These are phyloP conservation scores for Florisuga fusca DNA, from an alignment of 2,797 vertebrate species.

Conservation along the genomic window DNA sequence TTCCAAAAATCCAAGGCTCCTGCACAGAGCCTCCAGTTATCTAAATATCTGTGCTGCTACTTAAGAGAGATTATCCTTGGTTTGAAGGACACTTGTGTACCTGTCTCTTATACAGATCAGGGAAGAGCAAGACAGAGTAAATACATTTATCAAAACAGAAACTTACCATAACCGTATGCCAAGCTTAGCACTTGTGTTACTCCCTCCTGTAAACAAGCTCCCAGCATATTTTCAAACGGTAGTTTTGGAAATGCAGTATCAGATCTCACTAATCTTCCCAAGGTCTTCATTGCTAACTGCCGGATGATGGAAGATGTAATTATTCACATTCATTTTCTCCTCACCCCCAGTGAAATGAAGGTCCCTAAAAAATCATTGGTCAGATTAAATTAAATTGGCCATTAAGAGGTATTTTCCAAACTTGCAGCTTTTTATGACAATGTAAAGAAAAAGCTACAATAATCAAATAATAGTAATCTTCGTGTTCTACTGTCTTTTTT, in stretches of 20 bases:
- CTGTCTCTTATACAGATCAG: neutral
- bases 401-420: neutral
- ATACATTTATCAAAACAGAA: neutral
- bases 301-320: neutral
- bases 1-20: neutral
- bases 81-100: neutral
- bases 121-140: neutral
- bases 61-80: neutral
- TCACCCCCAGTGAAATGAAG: neutral
- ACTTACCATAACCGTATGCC: neutral
- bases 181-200: neutral
- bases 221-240: neutral
- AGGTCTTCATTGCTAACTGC: neutral
- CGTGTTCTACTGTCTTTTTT: neutral
- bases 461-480: neutral
- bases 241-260: neutral
- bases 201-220: neutral
- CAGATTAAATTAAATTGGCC: neutral
- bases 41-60: too few species aligned
- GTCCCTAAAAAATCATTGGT: rapidly evolving
- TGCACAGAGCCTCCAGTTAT: neutral
- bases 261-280: neutral
- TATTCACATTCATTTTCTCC: neutral
- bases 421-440: neutral
- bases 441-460: neutral